These are phyloP conservation scores for Leiothrix lutea DNA, from an alignment of 2,113 vertebrate species.

Conservation along the genomic window DNA sequence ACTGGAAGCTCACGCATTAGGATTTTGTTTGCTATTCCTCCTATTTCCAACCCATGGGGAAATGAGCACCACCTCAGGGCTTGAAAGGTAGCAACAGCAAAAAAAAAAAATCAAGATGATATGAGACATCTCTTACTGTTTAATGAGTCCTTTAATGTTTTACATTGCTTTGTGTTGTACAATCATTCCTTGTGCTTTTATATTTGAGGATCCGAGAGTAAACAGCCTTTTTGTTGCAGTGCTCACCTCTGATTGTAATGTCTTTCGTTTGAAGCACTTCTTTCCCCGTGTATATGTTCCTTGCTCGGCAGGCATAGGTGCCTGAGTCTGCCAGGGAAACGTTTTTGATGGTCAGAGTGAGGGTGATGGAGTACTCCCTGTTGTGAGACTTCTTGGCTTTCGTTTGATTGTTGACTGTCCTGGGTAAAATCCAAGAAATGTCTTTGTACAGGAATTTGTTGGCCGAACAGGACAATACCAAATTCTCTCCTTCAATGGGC, in stretches of 20 bases:
- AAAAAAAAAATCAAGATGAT: conserved; percentile 80
- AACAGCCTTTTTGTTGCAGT: conserved; percentile 81
- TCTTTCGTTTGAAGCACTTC: conserved; percentile 81
- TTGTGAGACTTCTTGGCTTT: conserved; percentile 63
- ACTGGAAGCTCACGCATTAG: conserved; percentile 53
- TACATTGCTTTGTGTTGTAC: conserved; percentile 80
- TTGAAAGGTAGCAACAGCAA: conserved; percentile 78
- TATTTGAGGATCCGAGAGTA: conserved; percentile 85
- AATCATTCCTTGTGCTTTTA: conserved; percentile 82
- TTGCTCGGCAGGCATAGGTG: conserved; percentile 86
- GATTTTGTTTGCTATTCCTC: conserved; percentile 67
- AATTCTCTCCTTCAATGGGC: conserved; percentile 85
- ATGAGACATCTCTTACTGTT: conserved; percentile 79
- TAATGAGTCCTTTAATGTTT: conserved; percentile 83
- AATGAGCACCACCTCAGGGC: conserved; percentile 73
- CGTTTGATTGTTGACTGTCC: conserved; percentile 71
- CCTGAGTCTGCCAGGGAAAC: conserved; percentile 83
- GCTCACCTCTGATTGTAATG: conserved; percentile 88
- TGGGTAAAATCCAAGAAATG: conserved; percentile 82
- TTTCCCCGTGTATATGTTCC: conserved; percentile 82
- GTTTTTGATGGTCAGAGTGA: conserved; percentile 82
- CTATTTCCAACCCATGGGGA: conserved; percentile 74
- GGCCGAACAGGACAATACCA: conserved; percentile 85
- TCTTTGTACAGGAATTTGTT: conserved; percentile 89
- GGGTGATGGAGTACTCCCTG: conserved; percentile 79